phyloP scores from a whole-genome alignment of 2,113 vertebrate genomes.

The Myrmecophaga tridactyla region DNA sequence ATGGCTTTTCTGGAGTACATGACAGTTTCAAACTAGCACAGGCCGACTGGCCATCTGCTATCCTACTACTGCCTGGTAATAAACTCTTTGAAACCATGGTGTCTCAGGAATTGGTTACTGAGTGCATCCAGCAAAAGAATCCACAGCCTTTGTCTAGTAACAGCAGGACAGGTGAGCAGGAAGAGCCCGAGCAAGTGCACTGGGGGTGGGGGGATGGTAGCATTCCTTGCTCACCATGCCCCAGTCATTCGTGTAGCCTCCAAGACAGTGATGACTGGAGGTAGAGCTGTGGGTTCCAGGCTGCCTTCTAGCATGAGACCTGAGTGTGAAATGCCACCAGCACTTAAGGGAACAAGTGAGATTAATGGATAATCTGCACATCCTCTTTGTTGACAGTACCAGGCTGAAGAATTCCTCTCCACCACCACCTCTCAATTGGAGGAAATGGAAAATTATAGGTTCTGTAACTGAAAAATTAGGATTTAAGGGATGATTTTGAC shows the following conservation, averaged over 20 bases:
- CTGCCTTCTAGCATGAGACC: not conserved
- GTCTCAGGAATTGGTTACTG: no score
- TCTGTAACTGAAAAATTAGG: no score
- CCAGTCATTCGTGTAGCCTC: not conserved
- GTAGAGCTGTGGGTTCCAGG: not conserved
- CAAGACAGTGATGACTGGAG: not conserved
- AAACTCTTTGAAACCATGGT: no score
- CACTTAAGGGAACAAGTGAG: not conserved
- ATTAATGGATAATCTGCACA: not conserved
- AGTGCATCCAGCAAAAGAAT: no score
- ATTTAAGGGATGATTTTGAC: no score
- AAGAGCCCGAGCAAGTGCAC: not conserved
- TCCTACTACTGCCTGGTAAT: no score
- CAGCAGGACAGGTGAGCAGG: not conserved
- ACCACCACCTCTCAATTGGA: not conserved
- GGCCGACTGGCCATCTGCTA: no score
- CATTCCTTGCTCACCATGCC: not conserved
- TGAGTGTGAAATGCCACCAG: not conserved
- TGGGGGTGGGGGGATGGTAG: fast-evolving
- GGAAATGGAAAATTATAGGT: not conserved
- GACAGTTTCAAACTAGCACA: no score
- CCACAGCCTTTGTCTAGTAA: no score
- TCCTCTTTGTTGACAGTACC: no score
- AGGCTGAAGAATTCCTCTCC: no score
- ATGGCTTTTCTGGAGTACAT: no score